Base-by-base conservation (phyloP, 2,888 invertebrate genomes). In the Oligia latruncula region DNA sequence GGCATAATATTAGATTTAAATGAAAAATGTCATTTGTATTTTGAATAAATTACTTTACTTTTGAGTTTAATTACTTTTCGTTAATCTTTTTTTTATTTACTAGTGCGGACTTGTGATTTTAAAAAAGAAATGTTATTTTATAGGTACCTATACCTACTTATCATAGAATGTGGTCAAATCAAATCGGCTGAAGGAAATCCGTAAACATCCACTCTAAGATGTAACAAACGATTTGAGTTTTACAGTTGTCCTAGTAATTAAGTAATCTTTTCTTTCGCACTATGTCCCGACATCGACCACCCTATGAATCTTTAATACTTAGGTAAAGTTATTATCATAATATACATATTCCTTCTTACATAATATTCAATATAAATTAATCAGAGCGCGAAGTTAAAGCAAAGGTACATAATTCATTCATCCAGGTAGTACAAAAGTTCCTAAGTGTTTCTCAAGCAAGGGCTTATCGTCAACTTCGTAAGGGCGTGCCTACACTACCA, bases 371-470 rank as follows among this genome's bases (percentile, higher is more conserved):
- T 49, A 67, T 64, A 78, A 86, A 86, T 78, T 86, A 81, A 86
- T 77, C 77, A 86, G 64, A 66, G 64, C 40, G 46, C 78, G 9
- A 76, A 86, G 72, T 71, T 73, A 74, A 86, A 81, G 74, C 80
- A 86, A 86, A 86, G 86, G 81, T 74, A 84, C 77, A 84, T 86
- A 80, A 86, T 86, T 86, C 84, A 86, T 86, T 86, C 73, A 79
- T 81, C 75, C 87, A 81, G 76, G 79, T 75, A 84, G 79, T 75
- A 84, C 84, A 78, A 79, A 86, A 86, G 79, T 86, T 86, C 17
- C 60, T 52, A 86, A 86, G 84, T 86, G 87, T 86, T 86, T 78
- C 81, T 86, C 73, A 78, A 81, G 86, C 62, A 81, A 81, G 70
- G 76, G 76, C 78, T 86, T 86, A 80, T 80, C 84, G 35, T 46